Conservation (phyloP, 2,113 vertebrate species). For the Ceratotherium simum region DNA sequence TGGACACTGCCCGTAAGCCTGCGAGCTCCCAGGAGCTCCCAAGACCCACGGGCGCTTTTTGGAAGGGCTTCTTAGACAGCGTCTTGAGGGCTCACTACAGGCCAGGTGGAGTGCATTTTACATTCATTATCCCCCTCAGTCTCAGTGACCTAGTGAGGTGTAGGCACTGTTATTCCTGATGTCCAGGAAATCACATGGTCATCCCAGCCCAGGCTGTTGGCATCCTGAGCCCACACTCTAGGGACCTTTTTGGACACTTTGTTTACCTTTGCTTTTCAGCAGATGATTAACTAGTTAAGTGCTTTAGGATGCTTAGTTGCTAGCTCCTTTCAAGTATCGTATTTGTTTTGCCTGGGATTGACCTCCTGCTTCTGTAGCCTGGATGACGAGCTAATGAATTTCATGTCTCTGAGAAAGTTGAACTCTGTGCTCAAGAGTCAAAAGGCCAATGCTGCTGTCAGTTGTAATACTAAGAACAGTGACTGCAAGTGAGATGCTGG, state of each 20-base stretch:
- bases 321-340: background rate
- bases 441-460: background rate
- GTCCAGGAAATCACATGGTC: background rate
- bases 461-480: background rate
- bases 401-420: background rate
- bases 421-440: background rate
- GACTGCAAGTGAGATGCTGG: background rate
- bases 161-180: background rate
- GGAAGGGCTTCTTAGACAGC: background rate
- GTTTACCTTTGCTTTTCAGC: background rate
- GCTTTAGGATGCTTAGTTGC: background rate
- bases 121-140: too few relatives aligned
- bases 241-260: background rate
- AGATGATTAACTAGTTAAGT: background rate
- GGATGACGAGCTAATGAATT: background rate
- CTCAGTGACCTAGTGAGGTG: background rate
- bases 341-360: background rate
- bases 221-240: background rate
- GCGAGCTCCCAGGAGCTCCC: background rate
- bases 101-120: background rate
- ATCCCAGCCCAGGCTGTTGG: background rate
- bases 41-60: background rate
- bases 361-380: background rate
- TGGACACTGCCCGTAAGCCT: background rate
- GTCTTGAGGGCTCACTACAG: rapidly evolving